Percentiles rank a stretch among this genome's conserved stretches.
Conservation (phyloP, 2,797 vertebrate species). For the Molossus molossus region DNA sequence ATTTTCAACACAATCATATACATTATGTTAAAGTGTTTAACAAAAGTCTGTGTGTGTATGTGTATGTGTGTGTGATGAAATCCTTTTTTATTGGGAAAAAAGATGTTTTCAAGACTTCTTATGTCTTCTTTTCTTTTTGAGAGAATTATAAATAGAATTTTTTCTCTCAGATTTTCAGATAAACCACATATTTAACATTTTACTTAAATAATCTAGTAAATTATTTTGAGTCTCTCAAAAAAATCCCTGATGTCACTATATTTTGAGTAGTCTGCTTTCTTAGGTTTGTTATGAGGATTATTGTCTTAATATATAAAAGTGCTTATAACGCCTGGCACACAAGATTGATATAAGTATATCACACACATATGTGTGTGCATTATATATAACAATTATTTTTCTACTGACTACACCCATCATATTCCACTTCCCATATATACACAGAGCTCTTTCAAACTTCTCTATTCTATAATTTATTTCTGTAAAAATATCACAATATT, state of each 20-base stretch:
- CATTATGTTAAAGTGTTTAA: not conserved
- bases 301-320: constrained; percentile 1
- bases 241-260: not conserved
- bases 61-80: not conserved
- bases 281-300: not conserved
- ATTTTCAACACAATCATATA: not conserved
- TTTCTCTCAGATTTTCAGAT: not conserved
- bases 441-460: not conserved
- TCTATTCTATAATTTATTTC: constrained; percentile 21
- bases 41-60: not conserved
- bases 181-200: not conserved
- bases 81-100: not conserved
- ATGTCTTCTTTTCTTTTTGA: not conserved
- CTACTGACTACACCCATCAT: not conserved
- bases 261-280: not conserved
- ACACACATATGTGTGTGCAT: not conserved
- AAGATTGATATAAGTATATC: not conserved
- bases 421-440: not conserved
- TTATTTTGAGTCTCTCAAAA: not conserved
- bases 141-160: not conserved
- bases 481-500: not conserved
- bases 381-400: not conserved
- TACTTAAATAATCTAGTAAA: not conserved
- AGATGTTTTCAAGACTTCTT: not conserved
- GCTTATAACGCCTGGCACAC: not conserved